These are phyloP conservation scores for Microtus montanus DNA, from an alignment of 2,113 vertebrate species.

Conservation along the genomic window DNA sequence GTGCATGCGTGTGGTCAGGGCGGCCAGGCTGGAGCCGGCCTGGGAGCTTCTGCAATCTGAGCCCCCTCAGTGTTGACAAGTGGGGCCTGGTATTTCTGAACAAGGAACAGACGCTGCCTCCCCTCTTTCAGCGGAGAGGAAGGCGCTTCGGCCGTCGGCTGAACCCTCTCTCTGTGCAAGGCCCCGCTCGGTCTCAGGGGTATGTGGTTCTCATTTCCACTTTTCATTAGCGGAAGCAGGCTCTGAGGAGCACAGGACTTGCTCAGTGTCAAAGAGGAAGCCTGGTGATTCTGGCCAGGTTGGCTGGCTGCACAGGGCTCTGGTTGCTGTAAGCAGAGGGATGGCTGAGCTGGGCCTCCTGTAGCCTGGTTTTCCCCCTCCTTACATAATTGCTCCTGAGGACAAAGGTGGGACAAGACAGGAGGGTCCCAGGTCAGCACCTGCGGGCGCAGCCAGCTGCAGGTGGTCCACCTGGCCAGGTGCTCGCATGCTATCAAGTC, in stretches of 20 bases:
- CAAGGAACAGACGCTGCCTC: background rate
- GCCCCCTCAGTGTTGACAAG: background rate
- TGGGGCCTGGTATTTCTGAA: rapidly evolving
- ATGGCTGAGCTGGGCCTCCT: background rate
- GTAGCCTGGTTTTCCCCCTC: rapidly evolving
- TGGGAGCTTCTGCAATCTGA: background rate
- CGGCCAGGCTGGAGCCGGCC: constrained; percentile 58
- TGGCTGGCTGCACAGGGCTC: background rate
- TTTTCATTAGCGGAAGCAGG: background rate
- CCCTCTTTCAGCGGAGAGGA: background rate
- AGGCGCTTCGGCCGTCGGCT: rapidly evolving
- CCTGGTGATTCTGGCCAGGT: background rate
- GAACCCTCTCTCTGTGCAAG: background rate
- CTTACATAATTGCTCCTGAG: background rate
- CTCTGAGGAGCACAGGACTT: background rate
- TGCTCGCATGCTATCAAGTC: rapidly evolving
- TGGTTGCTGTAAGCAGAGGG: background rate
- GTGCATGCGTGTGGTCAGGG: constrained; percentile 34
- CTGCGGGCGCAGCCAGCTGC: rapidly evolving
- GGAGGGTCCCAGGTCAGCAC: rapidly evolving
- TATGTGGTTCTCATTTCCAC: background rate
- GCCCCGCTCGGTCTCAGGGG: background rate
- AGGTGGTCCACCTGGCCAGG: rapidly evolving
- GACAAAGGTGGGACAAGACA: background rate
- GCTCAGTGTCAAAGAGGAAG: background rate